Base-by-base conservation (phyloP, 2,113 vertebrate genomes). In the Sturnira hondurensis region DNA sequence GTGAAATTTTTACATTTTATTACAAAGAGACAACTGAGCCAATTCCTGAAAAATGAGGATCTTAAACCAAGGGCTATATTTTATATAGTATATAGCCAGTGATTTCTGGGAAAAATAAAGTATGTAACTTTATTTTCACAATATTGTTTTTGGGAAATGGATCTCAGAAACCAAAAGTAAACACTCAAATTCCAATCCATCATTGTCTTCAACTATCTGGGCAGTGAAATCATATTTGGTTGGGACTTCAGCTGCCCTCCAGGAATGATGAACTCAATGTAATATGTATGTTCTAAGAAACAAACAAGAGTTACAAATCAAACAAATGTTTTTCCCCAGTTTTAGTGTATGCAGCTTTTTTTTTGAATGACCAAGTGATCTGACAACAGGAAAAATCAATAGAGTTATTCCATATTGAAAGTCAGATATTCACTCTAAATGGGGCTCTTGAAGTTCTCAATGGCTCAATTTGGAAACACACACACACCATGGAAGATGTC, bases 71-170 rank as follows among this genome's bases (percentile, higher is more conserved):
- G 26, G 36, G 8, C 10, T 71, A 13, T 50, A 74, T 86, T 96
- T 77, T 91, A 56, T 73, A 56, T 71, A 83, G 78, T 67, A 63
- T 17, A 77, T n/a, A 82, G 16, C 24, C 54, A 83, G 7, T 13
- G 24, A 16, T 85, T 97, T 93, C 74, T 92, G 91, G 74, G 80
- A 89, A 61, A 91, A 93, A 24, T 26, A 22, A 56, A 74, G 8
- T 14, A 2, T 52, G 24, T 28, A 82, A 86, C 45, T 80, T 77
- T 9, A 83, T 63, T 80, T 80, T 88, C 54, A 73, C 47, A 43
- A 43, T n/a, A 28, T 68, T 87, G 76, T 41, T 61, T 93, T 95
- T 86, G 63, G 41, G 76, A 73, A 71, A 81, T 12, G 13, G 45
- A 24, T 41, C 41, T 92, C 31, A 70, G 54, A 83, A 92, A 87